Percentiles rank a stretch among this genome's conserved stretches.
These are phyloP conservation scores for Probosciger aterrimus DNA, from an alignment of 2,113 vertebrate species.

Conservation along the genomic window DNA sequence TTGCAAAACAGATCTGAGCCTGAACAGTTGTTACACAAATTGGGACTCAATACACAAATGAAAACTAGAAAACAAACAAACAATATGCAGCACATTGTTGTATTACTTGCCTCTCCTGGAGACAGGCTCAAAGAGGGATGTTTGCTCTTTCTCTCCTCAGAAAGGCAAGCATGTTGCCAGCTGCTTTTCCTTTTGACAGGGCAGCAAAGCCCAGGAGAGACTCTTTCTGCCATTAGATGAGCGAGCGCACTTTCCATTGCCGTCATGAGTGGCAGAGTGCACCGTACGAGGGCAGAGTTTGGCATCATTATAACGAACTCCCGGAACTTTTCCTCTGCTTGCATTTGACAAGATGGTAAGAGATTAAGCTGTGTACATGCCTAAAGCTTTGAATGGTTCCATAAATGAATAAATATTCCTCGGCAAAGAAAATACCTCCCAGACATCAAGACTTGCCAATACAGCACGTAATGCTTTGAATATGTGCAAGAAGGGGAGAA, in stretches of 20 bases:
- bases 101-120: neutral
- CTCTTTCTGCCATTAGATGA: neutral
- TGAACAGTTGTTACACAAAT: constrained; percentile 32
- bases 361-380: neutral
- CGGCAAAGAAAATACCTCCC: neutral
- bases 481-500: neutral
- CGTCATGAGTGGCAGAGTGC: neutral
- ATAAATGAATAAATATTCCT: neutral
- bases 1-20: constrained; percentile 31
- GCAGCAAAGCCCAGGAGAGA: neutral
- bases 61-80: constrained; percentile 35
- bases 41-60: neutral
- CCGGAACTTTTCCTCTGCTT: neutral
- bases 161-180: neutral
- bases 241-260: rapidly evolving
- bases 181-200: neutral
- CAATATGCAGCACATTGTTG: neutral
- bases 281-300: neutral
- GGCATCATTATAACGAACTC: neutral
- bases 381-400: neutral
- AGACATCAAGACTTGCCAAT: neutral
- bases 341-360: neutral
- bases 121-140: neutral
- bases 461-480: neutral
- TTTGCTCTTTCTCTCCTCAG: neutral